A percentile compares a stretch with the other conserved stretches of the same genome.
Evolutionary conservation across 2,888 invertebrate species (phyloP).

Genomic region (Lumbricus terrestris): DNA sequence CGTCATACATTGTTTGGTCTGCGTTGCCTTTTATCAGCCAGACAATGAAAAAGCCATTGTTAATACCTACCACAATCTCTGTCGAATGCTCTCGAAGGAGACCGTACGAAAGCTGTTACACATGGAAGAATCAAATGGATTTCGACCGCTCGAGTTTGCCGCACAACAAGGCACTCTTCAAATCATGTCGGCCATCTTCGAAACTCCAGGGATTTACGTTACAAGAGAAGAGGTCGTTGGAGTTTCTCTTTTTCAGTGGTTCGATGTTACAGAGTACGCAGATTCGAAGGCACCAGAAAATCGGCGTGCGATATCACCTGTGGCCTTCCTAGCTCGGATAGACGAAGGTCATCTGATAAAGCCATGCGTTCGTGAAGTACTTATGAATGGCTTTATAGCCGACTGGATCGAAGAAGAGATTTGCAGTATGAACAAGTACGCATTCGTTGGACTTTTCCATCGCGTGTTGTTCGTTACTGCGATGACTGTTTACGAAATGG

Average conservation of each 20-base stretch:
- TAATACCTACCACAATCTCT: background rate
- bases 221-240: background rate
- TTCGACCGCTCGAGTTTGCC: slow-evolving; percentile 14
- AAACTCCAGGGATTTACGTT: background rate
- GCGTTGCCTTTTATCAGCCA: slow-evolving; percentile 9
- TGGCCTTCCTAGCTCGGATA: background rate
- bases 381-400: background rate
- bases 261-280: slow-evolving; percentile 11
- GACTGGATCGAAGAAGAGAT: background rate
- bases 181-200: background rate
- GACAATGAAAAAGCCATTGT: background rate
- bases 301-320: background rate
- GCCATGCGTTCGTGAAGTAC: background rate
- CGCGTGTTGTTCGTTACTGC: background rate
- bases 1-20: slow-evolving; percentile 15
- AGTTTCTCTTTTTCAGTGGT: slow-evolving; percentile 16
- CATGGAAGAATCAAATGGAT: background rate
- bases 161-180: background rate
- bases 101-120: background rate
- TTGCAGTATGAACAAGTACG: background rate
- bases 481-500: background rate
- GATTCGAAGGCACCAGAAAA: background rate
- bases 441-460: too few species aligned
- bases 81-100: background rate
- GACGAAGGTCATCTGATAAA: background rate